phyloP scores from a whole-genome alignment of 2,888 invertebrate species.

The Tetropium fuscum region DNA sequence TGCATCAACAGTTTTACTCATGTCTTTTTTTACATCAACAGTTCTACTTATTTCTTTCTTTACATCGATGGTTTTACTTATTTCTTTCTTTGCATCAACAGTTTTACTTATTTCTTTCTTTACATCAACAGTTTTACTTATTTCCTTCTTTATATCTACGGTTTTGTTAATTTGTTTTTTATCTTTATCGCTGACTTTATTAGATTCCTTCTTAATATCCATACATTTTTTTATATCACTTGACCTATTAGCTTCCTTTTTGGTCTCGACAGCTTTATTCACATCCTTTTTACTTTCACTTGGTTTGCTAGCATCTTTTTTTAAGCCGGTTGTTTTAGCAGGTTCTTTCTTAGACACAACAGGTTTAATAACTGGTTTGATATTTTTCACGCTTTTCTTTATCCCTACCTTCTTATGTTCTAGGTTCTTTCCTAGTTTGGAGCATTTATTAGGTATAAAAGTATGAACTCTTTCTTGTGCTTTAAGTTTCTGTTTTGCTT shows the following conservation, averaged over 20 bases:
- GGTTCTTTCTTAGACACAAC: constrained; percentile 11
- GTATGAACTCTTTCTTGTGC: constrained; percentile 24
- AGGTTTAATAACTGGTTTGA: constrained; percentile 31
- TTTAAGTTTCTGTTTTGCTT: constrained; percentile 42
- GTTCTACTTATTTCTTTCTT: constrained; percentile 47
- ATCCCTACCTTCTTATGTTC: background rate
- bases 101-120: constrained; percentile 60
- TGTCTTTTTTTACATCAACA: constrained; percentile 20
- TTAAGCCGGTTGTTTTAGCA: constrained; percentile 4
- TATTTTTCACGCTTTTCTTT: background rate
- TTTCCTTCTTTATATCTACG: constrained; percentile 52
- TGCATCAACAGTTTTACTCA: constrained; percentile 3
- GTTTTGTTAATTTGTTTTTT: constrained; percentile 42
- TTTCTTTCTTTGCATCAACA: constrained; percentile 35
- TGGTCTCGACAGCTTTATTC: constrained; percentile 5
- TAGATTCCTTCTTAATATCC: constrained; percentile 41
- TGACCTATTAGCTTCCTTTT: constrained; percentile 15
- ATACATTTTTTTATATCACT: constrained; percentile 42
- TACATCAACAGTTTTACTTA: constrained; percentile 47
- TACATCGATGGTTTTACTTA: constrained; percentile 36
- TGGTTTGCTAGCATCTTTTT: constrained; percentile 16
- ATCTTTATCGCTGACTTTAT: constrained; percentile 36
- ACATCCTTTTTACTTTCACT: constrained; percentile 40
- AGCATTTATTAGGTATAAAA: constrained; percentile 28
- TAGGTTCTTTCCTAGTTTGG: background rate